Evolutionary conservation across 2,113 vertebrate species (phyloP), one percentile per base, ranked within the genome.

Genomic region (Forbesichthys papilliferus): DNA sequence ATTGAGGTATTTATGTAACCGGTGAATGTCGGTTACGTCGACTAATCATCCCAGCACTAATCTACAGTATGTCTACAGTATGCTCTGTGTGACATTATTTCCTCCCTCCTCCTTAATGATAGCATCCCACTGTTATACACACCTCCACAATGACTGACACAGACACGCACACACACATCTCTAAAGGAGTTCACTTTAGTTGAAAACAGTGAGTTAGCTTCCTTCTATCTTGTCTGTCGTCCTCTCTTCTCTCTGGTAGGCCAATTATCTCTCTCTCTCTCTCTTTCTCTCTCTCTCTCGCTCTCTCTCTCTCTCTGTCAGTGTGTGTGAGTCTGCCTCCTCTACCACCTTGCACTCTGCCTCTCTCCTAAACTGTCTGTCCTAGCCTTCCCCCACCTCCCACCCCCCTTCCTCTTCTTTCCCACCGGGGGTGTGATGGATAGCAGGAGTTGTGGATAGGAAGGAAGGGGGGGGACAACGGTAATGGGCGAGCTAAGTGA

Each of bases 401-500:
- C 49, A 53, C 36, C 55, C 18, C 49, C 58, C 11, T 51, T 55
- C 1, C 62, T 72, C 62, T 48, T 56, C 47, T 66, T 69, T 71
- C 61, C 61, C 63, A 11, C 67, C 55, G 27, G 18, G 74, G 68
- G 34, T 48, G 65, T 87, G 82, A 84, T 82, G 81, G 83, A 82
- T 82, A 64, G 56, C 46, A 34, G 6, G 11, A 71, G 48, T 27
- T 27, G 27, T 27, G 55, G 70, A 52, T 3, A 14, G 48, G 46
- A 16, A 14, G 34, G 14, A 64, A 73, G 69, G 58, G 64, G 78
- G 74, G 81, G 76, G 74, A 55, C 73, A 77, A 74, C 53, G 1
- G 71, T 90, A 89, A 89, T 89, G 68, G 84, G 86, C 80, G 82
- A 80, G 80, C 82, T 88, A 89, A 91, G 86, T 89, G 83, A 90